Evolutionary conservation across 2,797 vertebrate genomes (phyloP), one percentile per base, ranked within the genome.

Genomic region (Miopithecus talapoin): DNA sequence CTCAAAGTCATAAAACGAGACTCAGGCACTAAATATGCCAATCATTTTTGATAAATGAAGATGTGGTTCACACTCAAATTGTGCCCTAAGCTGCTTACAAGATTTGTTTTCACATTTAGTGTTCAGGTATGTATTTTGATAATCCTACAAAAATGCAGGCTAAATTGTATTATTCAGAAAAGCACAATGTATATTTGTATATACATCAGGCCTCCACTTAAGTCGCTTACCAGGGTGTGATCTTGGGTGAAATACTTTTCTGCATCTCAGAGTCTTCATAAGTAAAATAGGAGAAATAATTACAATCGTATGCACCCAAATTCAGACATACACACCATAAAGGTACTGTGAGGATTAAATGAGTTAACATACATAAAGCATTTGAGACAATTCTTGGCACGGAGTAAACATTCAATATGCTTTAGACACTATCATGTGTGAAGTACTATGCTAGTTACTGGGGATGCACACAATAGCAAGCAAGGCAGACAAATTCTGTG

Each of bases 1-100:
- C 28, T 89, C 28, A 46, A 94, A 36, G 24, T 83, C 24, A 91
- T 48, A 92, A 95, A 90, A 92, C 24, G 9, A 95, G 36, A 89
- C 22, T 59, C 16, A 59, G 36, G 5, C 7, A 36, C 75, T 75
- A 86, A 84, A 76, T 55, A 72, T 96, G 12, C 12, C 57, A 85
- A 28, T n/a, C 19, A 86, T 14, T 9, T 85, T 64, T 59, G 68
- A 12, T 43, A 19, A 72, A 33, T 8, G 74, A 95, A 89, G 91
- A 61, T 22, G 9, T n/a, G 46, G 10, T 89, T 78, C 93, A 55
- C 19, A 33, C 78, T 39, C 55, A 61, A 89, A 68, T 30, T 26
- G 1, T 86, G 59, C 17, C 17, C 13, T 53, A 86, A n/a, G 2
- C 26, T 87, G 48, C 43, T 70, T 75, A 79, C 2, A 94, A 83